These are phyloP conservation scores for Grantiella picta DNA, from an alignment of 2,113 vertebrate genomes.

Conservation along the genomic window DNA sequence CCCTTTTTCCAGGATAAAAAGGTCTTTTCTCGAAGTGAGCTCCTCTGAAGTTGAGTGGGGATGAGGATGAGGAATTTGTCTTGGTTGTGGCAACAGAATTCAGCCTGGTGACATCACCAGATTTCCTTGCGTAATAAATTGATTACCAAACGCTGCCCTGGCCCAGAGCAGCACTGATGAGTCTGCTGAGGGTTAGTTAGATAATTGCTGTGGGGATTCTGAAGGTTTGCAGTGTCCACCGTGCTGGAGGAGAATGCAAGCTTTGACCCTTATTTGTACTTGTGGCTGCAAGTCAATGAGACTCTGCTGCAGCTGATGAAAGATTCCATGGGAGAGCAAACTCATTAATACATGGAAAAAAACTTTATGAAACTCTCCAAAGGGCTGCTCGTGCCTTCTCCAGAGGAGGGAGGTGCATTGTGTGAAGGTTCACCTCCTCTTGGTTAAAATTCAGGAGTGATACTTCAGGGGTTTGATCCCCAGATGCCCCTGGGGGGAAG, in stretches of 20 bases:
- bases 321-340: neutral
- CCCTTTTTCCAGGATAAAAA: fast-evolving
- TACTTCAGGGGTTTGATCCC: neutral
- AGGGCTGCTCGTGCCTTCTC: neutral
- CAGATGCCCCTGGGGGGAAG: too few relatives aligned
- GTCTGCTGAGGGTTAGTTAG: neutral
- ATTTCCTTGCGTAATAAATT: neutral
- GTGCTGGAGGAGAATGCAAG: neutral
- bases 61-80: neutral
- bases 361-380: fast-evolving
- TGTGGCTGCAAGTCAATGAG: neutral
- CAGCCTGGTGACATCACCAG: neutral
- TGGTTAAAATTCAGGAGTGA: neutral
- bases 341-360: neutral
- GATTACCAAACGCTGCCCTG: fast-evolving
- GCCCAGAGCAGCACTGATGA: neutral
- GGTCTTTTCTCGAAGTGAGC: neutral
- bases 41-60: fast-evolving
- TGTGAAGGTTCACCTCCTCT: fast-evolving
- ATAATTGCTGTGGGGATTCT: neutral
- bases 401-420: fast-evolving
- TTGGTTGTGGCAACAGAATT: neutral
- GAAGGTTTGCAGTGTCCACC: neutral
- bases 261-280: neutral
- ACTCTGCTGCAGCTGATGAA: neutral